These are phyloP conservation scores for Drosophila tsacasi DNA, from an alignment of 1,140 invertebrate species.

Conservation along the genomic window DNA sequence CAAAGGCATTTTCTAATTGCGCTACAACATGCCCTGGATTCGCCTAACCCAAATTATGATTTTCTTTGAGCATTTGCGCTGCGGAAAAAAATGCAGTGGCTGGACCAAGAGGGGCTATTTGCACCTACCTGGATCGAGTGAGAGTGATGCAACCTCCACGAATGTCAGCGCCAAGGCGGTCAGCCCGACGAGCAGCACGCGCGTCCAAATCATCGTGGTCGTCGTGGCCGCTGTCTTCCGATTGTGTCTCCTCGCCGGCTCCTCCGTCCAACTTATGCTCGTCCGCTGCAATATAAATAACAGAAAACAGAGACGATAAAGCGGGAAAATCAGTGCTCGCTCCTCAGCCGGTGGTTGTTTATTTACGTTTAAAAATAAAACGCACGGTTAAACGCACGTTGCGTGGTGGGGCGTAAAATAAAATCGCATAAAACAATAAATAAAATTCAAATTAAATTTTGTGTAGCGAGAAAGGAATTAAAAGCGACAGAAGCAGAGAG, in stretches of 20 bases:
- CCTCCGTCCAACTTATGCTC: constrained; percentile 50
- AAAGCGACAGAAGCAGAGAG: constrained; percentile 4
- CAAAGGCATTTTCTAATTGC: not conserved
- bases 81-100: constrained; percentile 8
- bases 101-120: not conserved
- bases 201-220: constrained; percentile 79
- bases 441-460: constrained; percentile 75
- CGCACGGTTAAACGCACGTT: constrained; percentile 47
- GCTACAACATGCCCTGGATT: not conserved
- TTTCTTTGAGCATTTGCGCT: not conserved
- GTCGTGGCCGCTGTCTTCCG: constrained; percentile 10
- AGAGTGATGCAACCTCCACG: constrained; percentile 79
- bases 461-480: constrained; percentile 44
- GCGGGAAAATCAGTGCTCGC: constrained; percentile 7
- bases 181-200: constrained; percentile 70
- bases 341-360: constrained; percentile 74
- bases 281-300: constrained; percentile 75
- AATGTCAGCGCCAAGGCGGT: constrained; percentile 72
- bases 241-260: constrained; percentile 11
- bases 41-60: not conserved
- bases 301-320: constrained; percentile 45
- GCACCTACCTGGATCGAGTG: constrained; percentile 82
- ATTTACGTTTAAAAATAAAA: constrained; percentile 81
- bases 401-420: constrained; percentile 35
- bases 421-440: constrained; percentile 72